Evolutionary conservation across 2,888 invertebrate species (phyloP).

Genomic region (Watsonalla cultraria): DNA sequence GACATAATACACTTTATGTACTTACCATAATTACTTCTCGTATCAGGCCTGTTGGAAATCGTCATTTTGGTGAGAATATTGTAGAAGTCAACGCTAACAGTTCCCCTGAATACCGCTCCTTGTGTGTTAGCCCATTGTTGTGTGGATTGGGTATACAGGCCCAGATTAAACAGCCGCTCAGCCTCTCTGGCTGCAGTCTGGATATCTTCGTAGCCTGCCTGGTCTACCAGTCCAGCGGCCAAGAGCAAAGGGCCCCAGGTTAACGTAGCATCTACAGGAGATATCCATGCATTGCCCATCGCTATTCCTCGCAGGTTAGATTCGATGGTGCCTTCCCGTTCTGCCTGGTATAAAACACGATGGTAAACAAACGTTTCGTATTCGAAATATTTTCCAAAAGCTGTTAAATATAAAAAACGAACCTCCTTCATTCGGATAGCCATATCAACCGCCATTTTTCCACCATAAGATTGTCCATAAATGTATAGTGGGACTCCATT

Average conservation of each 20-base stretch:
- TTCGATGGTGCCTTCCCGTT: constrained; percentile 77
- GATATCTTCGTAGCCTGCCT: constrained; percentile 80
- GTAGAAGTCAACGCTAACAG: constrained; percentile 87
- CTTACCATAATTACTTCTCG: constrained; percentile 37
- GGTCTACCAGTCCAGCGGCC: constrained; percentile 85
- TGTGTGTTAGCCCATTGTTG: constrained; percentile 82
- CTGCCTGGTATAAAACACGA: constrained; percentile 66
- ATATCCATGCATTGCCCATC: constrained; percentile 94
- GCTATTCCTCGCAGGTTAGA: constrained; percentile 88
- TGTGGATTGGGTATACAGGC: constrained; percentile 80
- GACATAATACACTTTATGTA: no score
- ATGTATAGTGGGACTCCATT: constrained; percentile 87
- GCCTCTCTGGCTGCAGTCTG: constrained; percentile 77
- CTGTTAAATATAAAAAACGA: constrained; percentile 9
- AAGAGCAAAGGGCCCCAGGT: constrained; percentile 91
- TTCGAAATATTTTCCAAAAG: not conserved
- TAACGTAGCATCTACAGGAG: constrained; percentile 89
- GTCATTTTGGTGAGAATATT: constrained; percentile 82
- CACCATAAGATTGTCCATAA: constrained; percentile 94
- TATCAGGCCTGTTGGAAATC: constrained; percentile 25
- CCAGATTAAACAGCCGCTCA: constrained; percentile 76
- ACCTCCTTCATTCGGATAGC: constrained; percentile 80
- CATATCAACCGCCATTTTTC: constrained; percentile 94
- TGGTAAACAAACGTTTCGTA: not conserved
- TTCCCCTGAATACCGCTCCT: constrained; percentile 77